A percentile compares a stretch with the other conserved stretches of the same genome.
phyloP scores from a whole-genome alignment of 2,797 vertebrate genomes.

The Poecile montanus region DNA sequence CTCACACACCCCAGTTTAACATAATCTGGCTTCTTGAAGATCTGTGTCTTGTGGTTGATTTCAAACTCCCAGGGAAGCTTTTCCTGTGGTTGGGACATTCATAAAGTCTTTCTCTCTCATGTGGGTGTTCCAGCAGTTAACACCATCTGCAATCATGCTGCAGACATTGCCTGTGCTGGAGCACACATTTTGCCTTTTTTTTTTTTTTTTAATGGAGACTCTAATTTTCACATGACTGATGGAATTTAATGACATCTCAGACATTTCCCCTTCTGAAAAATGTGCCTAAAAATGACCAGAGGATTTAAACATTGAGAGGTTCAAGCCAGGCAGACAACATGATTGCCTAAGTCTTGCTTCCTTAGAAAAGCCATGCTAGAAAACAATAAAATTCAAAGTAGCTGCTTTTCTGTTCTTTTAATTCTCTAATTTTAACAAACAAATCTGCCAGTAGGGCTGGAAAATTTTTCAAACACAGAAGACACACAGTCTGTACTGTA shows the following conservation, averaged over 20 bases:
- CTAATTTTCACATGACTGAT: background rate
- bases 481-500: background rate
- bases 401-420: background rate
- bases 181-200: background rate
- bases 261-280: background rate
- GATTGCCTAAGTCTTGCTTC: background rate
- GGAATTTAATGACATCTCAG: background rate
- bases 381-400: background rate
- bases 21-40: background rate
- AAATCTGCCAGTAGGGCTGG: background rate
- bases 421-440: background rate
- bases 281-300: background rate
- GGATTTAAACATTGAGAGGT: background rate
- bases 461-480: background rate
- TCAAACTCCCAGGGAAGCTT: background rate
- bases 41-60: background rate
- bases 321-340: background rate
- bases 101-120: background rate
- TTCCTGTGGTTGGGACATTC: slow-evolving; percentile 14
- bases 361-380: background rate
- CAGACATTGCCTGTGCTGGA: background rate
- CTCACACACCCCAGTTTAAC: background rate
- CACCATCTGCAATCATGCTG: background rate
- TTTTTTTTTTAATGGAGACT: background rate
- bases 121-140: background rate